Evolutionary conservation across 2,888 invertebrate genomes (phyloP).

Genomic region (Aleiodes leptofemur): DNA sequence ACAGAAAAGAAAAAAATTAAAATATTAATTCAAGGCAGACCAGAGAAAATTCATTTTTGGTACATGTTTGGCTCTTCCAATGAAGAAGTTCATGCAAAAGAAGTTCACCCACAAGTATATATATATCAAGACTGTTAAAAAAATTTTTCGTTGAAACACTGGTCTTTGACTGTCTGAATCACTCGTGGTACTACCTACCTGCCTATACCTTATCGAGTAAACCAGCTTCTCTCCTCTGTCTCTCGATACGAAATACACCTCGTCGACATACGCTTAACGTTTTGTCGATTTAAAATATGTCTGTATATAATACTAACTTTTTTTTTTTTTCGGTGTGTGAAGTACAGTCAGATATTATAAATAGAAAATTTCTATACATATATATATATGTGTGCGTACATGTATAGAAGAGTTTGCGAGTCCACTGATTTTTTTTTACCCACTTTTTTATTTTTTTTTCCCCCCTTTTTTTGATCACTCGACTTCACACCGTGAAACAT

Average conservation of each 20-base stretch:
- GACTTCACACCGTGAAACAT: constrained; percentile 24
- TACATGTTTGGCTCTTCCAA: background rate
- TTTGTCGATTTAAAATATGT: background rate
- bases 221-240: constrained; percentile 60
- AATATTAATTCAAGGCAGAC: constrained; percentile 23
- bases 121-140: background rate
- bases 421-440: background rate
- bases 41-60: background rate
- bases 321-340: background rate
- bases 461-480: background rate
- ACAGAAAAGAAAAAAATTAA: background rate
- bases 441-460: background rate
- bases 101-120: background rate
- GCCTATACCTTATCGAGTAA: constrained; percentile 71
- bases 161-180: constrained; percentile 10
- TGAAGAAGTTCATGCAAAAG: constrained; percentile 4
- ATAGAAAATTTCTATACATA: too few species aligned
- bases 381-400: too few species aligned
- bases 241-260: constrained; percentile 16
- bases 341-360: too few species aligned
- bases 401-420: too few species aligned
- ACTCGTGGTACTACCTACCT: constrained; percentile 65
- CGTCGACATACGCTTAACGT: constrained; percentile 6
- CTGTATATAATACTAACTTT: background rate
- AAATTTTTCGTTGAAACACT: background rate